These are phyloP conservation scores for Anguilla anguilla DNA, from an alignment of 2,797 vertebrate species.

Conservation along the genomic window DNA sequence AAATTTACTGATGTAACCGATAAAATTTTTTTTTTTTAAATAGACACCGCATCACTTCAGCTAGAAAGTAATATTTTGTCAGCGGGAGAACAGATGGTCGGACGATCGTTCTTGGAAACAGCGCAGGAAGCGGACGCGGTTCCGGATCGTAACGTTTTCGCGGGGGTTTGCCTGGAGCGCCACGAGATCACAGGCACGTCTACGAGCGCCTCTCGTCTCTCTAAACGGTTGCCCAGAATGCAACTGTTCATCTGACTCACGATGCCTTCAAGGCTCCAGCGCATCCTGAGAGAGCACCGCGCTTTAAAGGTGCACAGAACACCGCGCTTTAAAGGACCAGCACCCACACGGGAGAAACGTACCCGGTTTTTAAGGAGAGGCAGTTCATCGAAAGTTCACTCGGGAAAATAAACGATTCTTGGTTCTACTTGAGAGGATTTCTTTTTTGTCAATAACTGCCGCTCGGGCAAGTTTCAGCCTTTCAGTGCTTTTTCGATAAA, in stretches of 20 bases:
- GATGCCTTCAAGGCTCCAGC: slow-evolving; percentile 17
- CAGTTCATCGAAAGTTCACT: slow-evolving; percentile 59
- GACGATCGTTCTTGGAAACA: neutral
- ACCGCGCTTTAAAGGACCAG: slow-evolving; percentile 21
- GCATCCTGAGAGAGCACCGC: neutral
- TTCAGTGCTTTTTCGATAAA: slow-evolving; percentile 19
- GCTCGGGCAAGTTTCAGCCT: slow-evolving; percentile 20
- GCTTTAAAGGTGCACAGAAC: neutral
- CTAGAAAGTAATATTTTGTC: neutral
- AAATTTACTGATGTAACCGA: neutral
- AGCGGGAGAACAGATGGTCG: neutral
- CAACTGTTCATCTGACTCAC: neutral
- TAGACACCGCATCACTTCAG: neutral
- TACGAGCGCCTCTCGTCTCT: neutral
- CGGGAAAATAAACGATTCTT: slow-evolving; percentile 58
- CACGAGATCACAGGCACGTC: neutral
- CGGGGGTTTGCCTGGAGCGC: neutral
- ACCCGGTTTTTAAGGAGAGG: slow-evolving; percentile 1
- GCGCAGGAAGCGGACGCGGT: neutral
- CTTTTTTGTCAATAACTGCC: slow-evolving; percentile 45
- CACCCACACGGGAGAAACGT: slow-evolving; percentile 35
- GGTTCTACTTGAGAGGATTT: slow-evolving; percentile 30
- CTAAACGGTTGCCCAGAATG: neutral
- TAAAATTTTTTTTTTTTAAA: neutral
- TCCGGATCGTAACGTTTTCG: neutral